Evolutionary conservation across 2,113 vertebrate genomes (phyloP).

Genomic region (Spizaetus ornatus): DNA sequence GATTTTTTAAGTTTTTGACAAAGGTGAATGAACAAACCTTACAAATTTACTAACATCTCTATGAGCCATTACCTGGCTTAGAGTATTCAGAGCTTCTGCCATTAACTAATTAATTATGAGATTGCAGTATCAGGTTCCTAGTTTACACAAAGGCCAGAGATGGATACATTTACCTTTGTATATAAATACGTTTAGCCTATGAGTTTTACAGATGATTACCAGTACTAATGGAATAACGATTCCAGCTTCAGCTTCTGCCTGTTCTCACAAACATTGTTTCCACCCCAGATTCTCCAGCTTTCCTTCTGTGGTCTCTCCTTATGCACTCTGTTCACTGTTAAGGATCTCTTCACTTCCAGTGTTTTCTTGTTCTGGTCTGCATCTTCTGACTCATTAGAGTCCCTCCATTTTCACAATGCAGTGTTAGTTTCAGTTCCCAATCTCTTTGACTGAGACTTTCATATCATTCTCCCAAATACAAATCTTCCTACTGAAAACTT

Average conservation of each 20-base stretch:
- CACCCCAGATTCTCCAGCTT: neutral
- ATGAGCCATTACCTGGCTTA: neutral
- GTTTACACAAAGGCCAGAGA: neutral
- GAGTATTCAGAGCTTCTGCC: neutral
- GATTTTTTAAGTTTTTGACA: neutral
- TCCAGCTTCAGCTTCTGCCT: neutral
- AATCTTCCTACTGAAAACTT: neutral
- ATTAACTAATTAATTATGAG: neutral
- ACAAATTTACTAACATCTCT: neutral
- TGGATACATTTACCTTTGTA: neutral
- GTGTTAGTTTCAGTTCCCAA: neutral
- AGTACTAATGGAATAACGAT: neutral
- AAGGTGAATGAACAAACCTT: neutral
- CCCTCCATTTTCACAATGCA: neutral
- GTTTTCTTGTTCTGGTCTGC: neutral
- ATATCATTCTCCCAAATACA: neutral
- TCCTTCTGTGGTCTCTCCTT: neutral
- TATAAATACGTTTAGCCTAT: neutral
- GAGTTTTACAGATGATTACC: neutral
- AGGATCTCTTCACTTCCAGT: neutral
- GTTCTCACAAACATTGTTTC: neutral
- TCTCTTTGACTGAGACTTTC: neutral
- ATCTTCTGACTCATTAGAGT: neutral
- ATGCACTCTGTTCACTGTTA: neutral
- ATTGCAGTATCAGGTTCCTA: neutral